Base-by-base conservation (phyloP, 2,888 invertebrate species). In the Schrankia costaestrigalis region DNA sequence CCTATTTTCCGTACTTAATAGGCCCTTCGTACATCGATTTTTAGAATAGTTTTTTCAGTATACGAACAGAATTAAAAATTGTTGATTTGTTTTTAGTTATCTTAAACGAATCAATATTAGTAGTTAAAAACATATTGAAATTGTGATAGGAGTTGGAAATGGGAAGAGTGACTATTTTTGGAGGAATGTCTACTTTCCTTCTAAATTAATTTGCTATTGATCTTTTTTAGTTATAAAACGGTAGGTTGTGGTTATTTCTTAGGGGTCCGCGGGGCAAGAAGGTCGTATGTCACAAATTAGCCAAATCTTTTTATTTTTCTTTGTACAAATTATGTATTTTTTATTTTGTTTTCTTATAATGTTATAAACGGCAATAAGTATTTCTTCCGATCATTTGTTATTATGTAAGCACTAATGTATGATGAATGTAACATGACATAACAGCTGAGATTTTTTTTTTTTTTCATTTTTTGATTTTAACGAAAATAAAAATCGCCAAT, bases 41-140 rank as follows among this genome's bases (percentile, higher is more conserved):
- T 74, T 78, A 80, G 78, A 72, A 70, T 82, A 77, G 70, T 80
- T 82, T 81, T n/a, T n/a, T 57, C 79, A 48, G 86, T 86, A 86
- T 86, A 86, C 85, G 85, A 85, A 63, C 57, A 60, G 63, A 41
- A 19, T n/a, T n/a, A n/a, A 42, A 54, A 43, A 45, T 57, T 57
- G 58, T 76, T 81, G 70, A 73, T 77, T 70, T 71, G 72, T 77
- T 74, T 77, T 74, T 62, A 69, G 69, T 71, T 73, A 62, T 67
- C 61, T 62, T 65, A 63, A 66, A 63, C 68, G 56, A 60, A 63
- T 68, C 63, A 66, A 61, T 60, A 56, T 46, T 57, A 65, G 69
- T 70, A 62, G 63, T 63, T 61, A 69, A 75, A 63, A 60, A 52
- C 59, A 50, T 48, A 51, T 66, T 69, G 58, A 65, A 74, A 73